phyloP scores from a whole-genome alignment of 35 echinoderm and acorn worm species.

The Hemicentrotus pulcherrimus region DNA sequence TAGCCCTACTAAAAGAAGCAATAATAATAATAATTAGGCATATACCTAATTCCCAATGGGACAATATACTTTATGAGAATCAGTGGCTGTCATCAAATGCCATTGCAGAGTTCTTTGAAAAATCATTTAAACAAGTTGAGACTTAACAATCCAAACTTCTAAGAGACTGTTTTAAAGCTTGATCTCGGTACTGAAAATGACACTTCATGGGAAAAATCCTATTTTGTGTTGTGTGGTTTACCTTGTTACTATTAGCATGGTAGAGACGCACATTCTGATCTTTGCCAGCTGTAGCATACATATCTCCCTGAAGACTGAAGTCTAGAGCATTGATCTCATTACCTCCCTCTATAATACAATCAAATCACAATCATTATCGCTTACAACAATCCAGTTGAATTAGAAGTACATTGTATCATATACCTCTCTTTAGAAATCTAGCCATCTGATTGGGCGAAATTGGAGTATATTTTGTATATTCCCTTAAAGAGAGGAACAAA shows the following conservation, averaged over 20 bases:
- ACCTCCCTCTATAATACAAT: conserved; percentile 63
- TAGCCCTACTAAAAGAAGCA: too few species aligned
- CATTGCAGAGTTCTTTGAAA: background rate
- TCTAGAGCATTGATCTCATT: conserved; percentile 97
- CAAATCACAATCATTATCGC: background rate
- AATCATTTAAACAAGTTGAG: background rate
- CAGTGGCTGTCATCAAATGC: too few species aligned
- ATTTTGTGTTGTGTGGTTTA: background rate
- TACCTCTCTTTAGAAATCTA: too few species aligned
- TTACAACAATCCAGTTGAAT: background rate
- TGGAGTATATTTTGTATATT: too few species aligned
- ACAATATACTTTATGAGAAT: too few species aligned
- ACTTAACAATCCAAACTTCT: background rate
- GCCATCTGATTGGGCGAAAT: too few species aligned
- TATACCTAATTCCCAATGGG: too few species aligned
- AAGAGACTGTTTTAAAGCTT: background rate
- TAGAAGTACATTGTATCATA: too few species aligned
- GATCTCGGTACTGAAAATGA: background rate
- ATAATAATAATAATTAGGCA: too few species aligned
- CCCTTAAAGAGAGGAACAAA: too few species aligned
- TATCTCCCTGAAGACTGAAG: conserved; percentile 84
- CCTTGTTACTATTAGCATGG: conserved; percentile 76
- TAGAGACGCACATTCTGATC: conserved; percentile 84
- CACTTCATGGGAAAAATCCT: background rate
- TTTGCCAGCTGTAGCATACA: conserved; percentile 93